Evolutionary conservation across 2,888 invertebrate genomes (phyloP), one percentile per base, ranked within the genome.

Genomic region (Diadegma fenestrale): DNA sequence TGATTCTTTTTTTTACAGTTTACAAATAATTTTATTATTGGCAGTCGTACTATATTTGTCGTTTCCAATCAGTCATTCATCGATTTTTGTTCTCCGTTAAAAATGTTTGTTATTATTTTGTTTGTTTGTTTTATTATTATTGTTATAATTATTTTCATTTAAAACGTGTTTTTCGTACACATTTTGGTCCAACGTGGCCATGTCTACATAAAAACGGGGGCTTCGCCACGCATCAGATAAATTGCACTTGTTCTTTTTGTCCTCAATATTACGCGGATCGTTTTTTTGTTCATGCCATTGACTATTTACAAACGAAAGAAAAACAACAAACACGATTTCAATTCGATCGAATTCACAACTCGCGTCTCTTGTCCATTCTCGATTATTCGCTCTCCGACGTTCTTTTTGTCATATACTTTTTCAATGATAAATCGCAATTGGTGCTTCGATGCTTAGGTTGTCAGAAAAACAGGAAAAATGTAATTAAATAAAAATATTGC

Each of bases 221-320:
- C 83, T 88, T 89, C 87, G 86, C 87, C 88, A 91, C 90, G 88
- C 90, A 87, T 88, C 88, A 87, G 73, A 63, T 87, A 88, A 91
- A 91, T 91, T 91, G 91, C 90, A 92, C 91, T 91, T 91, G 89
- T 87, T 82, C 90, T 87, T 66, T 73, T 82, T 69, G 63, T 41
- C 68, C 61, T 64, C 64, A 89, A 85, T 88, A 88, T 88, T 81
- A 75, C 79, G 83, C 82, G 80, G 61, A 86, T 86, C 88, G n/a
- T 84, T 73, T 43, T 43, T 61, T 51, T 80, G 63, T 68, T 61
- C 63, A 22, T 79, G 64, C 43, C 51, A 26, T 54, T 43, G 58
- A 77, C 80, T 84, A 84, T 84, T 84, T 89, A 89, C 87, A 86
- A 81, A 86, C 79, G 76, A 61, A 37, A 37, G 10, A 37, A 37